These are phyloP conservation scores for Hirtodrosophila confusa DNA, from an alignment of 2,888 invertebrate species.

Conservation along the genomic window DNA sequence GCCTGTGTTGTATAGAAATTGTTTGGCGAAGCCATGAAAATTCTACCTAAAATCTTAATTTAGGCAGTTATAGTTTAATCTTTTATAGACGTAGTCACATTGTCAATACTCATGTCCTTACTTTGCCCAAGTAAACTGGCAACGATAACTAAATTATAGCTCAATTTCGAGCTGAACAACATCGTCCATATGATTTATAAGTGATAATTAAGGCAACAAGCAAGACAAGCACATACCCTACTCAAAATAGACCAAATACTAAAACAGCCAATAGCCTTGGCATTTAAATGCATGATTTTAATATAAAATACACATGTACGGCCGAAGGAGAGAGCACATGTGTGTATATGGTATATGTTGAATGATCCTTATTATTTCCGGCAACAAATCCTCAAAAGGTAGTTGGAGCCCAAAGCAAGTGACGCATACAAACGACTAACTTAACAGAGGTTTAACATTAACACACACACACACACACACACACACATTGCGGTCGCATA, in stretches of 20 bases:
- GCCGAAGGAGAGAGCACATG: neutral
- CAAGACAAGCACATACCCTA: conserved; percentile 23
- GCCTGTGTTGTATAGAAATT: no score
- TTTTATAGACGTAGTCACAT: no score
- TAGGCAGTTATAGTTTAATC: no score
- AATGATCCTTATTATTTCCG: conserved; percentile 42
- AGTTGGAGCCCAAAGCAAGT: conserved; percentile 40
- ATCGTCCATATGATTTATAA: conserved; percentile 26
- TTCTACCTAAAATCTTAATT: no score
- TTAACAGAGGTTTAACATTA: conserved; percentile 49
- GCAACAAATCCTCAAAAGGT: conserved; percentile 43
- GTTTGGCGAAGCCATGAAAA: no score
- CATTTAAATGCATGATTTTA: conserved; percentile 44
- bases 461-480: conserved; percentile 7
- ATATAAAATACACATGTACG: conserved; percentile 39
- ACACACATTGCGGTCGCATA: conserved; percentile 26
- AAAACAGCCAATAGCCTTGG: conserved; percentile 31
- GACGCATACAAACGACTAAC: conserved; percentile 52
- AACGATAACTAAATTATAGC: conserved; percentile 17
- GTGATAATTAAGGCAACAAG: conserved; percentile 25
- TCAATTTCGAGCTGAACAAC: neutral
- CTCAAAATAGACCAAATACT: conserved; percentile 32
- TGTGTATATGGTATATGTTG: conserved; percentile 14
- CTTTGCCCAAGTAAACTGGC: neutral
- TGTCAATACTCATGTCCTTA: no score